A percentile compares a stretch with the other conserved stretches of the same genome.
Conservation (phyloP, 35 echinoderm and acorn worm species). For the Heliocidaris tuberculata region DNA sequence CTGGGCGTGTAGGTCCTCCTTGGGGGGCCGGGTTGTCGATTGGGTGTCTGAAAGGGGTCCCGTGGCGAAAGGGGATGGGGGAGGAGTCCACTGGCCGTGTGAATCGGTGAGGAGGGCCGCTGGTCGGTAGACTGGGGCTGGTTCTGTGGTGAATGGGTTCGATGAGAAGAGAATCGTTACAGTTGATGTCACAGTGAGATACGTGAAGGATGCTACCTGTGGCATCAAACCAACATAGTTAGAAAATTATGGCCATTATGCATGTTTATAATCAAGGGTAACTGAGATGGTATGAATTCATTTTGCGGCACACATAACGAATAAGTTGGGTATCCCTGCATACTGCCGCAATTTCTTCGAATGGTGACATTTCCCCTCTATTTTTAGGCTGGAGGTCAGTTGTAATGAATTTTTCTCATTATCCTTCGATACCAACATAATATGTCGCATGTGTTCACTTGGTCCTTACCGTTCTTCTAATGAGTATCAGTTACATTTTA, state of each 20-base stretch:
- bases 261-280: too few relatives aligned
- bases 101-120: background rate
- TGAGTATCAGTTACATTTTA: too few relatives aligned
- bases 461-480: too few relatives aligned
- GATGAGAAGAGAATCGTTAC: background rate
- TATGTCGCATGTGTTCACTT: too few relatives aligned
- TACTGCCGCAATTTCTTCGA: too few relatives aligned
- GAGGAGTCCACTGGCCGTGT: background rate
- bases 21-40: background rate
- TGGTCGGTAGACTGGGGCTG: background rate
- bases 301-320: too few relatives aligned
- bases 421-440: too few relatives aligned
- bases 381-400: too few relatives aligned
- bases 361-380: too few relatives aligned
- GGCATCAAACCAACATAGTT: background rate
- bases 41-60: background rate
- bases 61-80: background rate
- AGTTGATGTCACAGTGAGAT: background rate
- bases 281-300: too few relatives aligned
- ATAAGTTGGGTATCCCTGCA: too few relatives aligned
- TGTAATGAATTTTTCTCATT: too few relatives aligned
- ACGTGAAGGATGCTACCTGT: background rate
- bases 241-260: background rate
- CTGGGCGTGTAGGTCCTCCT: background rate
- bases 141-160: background rate